Evolutionary conservation across 2,888 invertebrate genomes (phyloP), one percentile per base, ranked within the genome.

Genomic region (Eremobia ochroleuca): DNA sequence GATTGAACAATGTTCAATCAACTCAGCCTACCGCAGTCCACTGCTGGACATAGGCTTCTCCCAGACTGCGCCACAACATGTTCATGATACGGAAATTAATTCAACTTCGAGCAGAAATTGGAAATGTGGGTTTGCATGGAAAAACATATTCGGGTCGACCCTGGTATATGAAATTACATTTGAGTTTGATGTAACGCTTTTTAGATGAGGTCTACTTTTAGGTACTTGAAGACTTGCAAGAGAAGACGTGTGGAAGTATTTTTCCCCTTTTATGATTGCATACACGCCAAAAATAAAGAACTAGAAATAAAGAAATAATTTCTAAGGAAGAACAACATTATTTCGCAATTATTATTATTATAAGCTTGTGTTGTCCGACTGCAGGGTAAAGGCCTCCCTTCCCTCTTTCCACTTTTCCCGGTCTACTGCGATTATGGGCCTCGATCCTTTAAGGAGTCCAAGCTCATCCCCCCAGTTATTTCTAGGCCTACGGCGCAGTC

Each of bases 71-170:
- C n/a, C n/a, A n/a, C n/a, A n/a, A n/a, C n/a, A n/a, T 34, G 21
- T 55, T 46, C 18, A 18, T 37, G 25, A 40, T 40, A 13, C 40
- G 21, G 8, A 55, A 55, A 77, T 76, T 34, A 64, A 77, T 76
- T 46, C 11, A 25, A 76, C 21, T 25, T 77, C 3, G 18, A 55
- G 15, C 31, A 28, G 34, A 28, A 49, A 49, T 40, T 25, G 25
- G 31, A 64, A 65, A 25, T 58, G 25, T 49, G 31, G 6, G 31
- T 52, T 11, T 37, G 25, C 18, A 18, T 55, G 28, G n/a, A 52
- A 55, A 64, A 8, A 6, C 73, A 43, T 11, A 52, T 76, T 76
- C 6, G 40, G 21, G 62, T 62, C 52, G 15, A 43, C n/a, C 5
- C 18, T 37, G 31, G 21, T 40, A 9, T 5, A 25, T 37, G 31